Base-by-base conservation (phyloP, 2,113 vertebrate genomes). In the Tupaia chinensis region DNA sequence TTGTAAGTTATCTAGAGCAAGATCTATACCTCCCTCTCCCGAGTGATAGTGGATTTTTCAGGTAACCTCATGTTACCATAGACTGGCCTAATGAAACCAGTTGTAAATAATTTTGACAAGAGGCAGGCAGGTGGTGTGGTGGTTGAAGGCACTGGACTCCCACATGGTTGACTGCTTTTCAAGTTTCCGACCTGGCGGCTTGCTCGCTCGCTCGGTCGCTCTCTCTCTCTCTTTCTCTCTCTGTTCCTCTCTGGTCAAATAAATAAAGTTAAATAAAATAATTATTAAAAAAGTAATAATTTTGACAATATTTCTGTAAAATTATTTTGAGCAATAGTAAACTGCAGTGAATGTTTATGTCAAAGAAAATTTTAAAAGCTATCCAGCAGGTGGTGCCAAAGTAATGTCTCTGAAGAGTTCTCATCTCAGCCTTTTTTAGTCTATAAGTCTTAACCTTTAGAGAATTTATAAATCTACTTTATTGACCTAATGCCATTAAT, bases 381-480 rank as follows among this genome's bases (percentile, higher is more conserved):
- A 32, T 73, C 96, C 96, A 95, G 95, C 80, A 96, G 97, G 61
- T 92, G 97, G 69, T 76, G 95, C 85, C 94, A 88, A 82, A 93
- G 80, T 53, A 44, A 77, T 29, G 22, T 78, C 83, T 89, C 54
- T 79, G 32, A 77, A 89, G 44, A 74, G 44, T 23, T 72, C 29
- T 90, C 14, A n/a, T 16, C 3, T 11, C 32, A 80, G 54, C 22
- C 10, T 53, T 68, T 53, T 77, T 32, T 34, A 44, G 66, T 22
- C 69, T 72, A 6, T 54, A 63, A 89, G 85, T 60, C 63, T 96
- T 92, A 25, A 25, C 65, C 72, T 92, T 91, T 93, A 80, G 89
- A 85, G 19, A 13, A 9, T 63, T 17, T 68, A 68, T 68, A 83
- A 54, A 91, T 77, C 22, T 74, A 80, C 32, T 32, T 72, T 66